Evolutionary conservation across 2,888 invertebrate species (phyloP).

Genomic region (Tryphoninae sp.): DNA sequence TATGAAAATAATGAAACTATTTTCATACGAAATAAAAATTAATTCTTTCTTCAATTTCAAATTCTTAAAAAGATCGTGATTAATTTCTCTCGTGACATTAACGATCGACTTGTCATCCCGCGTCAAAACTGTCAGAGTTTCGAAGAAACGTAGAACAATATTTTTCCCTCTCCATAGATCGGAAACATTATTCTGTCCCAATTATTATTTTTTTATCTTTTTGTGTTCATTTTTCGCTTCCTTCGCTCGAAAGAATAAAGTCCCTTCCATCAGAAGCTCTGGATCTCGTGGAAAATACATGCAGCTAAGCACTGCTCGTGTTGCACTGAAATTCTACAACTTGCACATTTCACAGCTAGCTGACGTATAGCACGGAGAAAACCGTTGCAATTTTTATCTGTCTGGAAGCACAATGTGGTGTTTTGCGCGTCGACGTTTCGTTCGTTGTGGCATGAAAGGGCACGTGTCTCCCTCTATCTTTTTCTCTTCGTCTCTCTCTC

Average conservation of each 20-base stretch:
- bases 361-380: constrained; percentile 35
- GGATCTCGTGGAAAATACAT: constrained; percentile 8
- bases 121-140: too few relatives aligned
- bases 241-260: constrained; percentile 39
- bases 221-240: not conserved
- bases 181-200: not conserved
- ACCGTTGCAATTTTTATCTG: constrained; percentile 68
- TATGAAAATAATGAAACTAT: too few relatives aligned
- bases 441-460: constrained; percentile 14
- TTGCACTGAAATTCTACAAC: constrained; percentile 60
- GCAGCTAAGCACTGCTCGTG: not conserved
- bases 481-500: not conserved
- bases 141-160: not conserved
- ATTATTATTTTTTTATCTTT: too few relatives aligned
- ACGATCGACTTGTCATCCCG: too few relatives aligned
- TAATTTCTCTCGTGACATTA: too few relatives aligned
- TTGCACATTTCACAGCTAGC: constrained; percentile 62
- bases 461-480: not conserved
- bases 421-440: constrained; percentile 41
- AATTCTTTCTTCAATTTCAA: too few relatives aligned
- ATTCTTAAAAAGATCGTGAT: too few relatives aligned
- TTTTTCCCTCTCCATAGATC: not conserved
- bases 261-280: constrained; percentile 37
- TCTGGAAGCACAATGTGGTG: constrained; percentile 61
- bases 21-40: too few relatives aligned